Evolutionary conservation across 35 echinoderm and acorn worm species (phyloP).

Genomic region (Ophiothrix spiculata): DNA sequence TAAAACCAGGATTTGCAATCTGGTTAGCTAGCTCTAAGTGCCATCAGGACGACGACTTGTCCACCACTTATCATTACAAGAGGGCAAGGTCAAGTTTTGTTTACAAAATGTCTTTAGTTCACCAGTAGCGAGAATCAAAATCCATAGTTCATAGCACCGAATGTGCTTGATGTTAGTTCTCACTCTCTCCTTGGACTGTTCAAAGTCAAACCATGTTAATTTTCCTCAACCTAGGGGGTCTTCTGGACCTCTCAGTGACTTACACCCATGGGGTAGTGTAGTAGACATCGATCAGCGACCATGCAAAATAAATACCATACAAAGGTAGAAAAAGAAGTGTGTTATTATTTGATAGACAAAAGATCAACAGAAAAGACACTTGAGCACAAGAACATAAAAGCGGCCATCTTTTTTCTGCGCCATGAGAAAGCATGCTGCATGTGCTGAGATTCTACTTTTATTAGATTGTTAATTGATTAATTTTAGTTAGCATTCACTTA

Average conservation of each 20-base stretch:
- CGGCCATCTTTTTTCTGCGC: not conserved
- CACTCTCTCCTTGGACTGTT: not conserved
- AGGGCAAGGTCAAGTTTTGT: too few species aligned
- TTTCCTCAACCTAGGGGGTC: not conserved
- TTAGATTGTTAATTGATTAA: not conserved
- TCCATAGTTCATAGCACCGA: constrained; percentile 6
- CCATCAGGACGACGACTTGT: too few species aligned
- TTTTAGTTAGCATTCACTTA: not conserved
- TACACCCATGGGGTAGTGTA: not conserved
- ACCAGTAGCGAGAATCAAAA: too few species aligned
- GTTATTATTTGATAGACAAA: not conserved
- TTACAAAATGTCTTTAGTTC: too few species aligned
- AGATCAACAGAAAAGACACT: not conserved
- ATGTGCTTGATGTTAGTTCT: not conserved
- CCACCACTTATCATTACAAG: too few species aligned
- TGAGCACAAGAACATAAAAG: constrained; percentile 1
- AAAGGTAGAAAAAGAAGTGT: not conserved
- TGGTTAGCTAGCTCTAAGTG: too few species aligned
- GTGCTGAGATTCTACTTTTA: not conserved
- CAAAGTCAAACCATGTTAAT: not conserved
- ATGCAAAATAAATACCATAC: not conserved
- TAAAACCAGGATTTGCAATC: too few species aligned
- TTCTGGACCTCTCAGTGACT: not conserved
- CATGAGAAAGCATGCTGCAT: not conserved
- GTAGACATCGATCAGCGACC: not conserved